phyloP scores from a whole-genome alignment of 2,113 vertebrate genomes.

The Lontra canadensis region DNA sequence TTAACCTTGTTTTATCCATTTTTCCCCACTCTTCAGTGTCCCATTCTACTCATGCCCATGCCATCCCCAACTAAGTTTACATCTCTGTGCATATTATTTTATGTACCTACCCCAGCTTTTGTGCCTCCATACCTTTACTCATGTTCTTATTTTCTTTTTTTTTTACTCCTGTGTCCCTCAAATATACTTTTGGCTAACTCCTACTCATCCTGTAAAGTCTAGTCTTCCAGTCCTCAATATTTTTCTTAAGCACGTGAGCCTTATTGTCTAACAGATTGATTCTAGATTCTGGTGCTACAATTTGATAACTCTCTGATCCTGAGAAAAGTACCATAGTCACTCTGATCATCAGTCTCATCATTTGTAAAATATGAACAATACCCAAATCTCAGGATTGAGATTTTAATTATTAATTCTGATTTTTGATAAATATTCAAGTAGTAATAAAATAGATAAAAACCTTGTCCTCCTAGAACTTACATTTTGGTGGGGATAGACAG shows the following conservation, averaged over 20 bases:
- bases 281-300: not conserved
- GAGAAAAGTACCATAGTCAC: not conserved
- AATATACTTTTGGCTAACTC: not conserved
- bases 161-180: not conserved
- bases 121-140: not conserved
- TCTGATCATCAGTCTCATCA: not conserved
- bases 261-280: not conserved
- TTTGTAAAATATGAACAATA: not conserved
- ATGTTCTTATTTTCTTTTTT: not conserved
- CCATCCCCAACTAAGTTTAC: not conserved
- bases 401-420: not conserved
- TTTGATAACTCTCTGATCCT: constrained; percentile 1
- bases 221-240: not conserved
- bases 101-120: not conserved
- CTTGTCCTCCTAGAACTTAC: not conserved
- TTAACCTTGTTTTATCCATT: not conserved
- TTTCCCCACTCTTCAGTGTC: not conserved
- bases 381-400: not conserved
- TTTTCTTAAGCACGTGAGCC: not conserved
- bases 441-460: not conserved
- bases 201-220: not conserved
- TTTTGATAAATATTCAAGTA: constrained; percentile 6
- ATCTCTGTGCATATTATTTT: not conserved
- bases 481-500: not conserved
- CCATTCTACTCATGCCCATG: not conserved